Base-by-base conservation (phyloP, 2,888 invertebrate species). In the Lasioglossum lativentre region DNA sequence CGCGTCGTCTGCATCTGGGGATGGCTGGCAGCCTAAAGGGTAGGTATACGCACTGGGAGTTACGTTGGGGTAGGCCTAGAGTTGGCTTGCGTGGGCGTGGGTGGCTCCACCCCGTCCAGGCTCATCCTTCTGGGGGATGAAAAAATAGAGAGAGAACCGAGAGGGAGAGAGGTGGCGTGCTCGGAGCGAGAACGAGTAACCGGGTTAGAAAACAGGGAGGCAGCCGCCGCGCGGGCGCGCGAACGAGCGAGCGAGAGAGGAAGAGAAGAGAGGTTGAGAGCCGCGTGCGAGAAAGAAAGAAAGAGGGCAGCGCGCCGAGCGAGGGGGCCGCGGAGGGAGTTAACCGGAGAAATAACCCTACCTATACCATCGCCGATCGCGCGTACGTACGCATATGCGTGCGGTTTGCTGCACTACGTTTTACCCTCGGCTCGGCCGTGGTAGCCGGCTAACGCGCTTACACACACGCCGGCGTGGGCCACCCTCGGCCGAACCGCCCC, bases 31-130 rank as follows among this genome's bases (percentile, higher is more conserved):
- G 87, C 87, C 88, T 86, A 86, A 90, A 87, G 91, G 90, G 89
- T 91, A 91, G 89, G 79, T 91, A 88, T 90, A 90, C 88, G 89
- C 90, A 91, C 91, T 88, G 90, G 86, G 90, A 90, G 92, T 92
- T 91, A 90, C 91, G 93, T 93, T 92, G 92, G 93, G 93, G 93
- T 93, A 93, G 93, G 93, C 93, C 93, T 93, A 93, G 89, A 90
- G 90, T 85, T 80, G 89, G 90, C 90, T 90, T 90, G 92, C 91
- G 93, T 91, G 93, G 93, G 93, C 93, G 93, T 93, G 92, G 90
- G 93, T 92, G 88, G 92, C 93, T 93, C 93, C 93, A 93, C 93
- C 93, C 93, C 92, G 87, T 89, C 79, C 86, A 82, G 90, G 91
- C 91, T 93, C 92, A 93, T 93, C 92, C 93, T 93, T 92, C 90